These are phyloP conservation scores for Spondyliosoma cantharus DNA, from an alignment of 2,797 vertebrate genomes.

Conservation along the genomic window DNA sequence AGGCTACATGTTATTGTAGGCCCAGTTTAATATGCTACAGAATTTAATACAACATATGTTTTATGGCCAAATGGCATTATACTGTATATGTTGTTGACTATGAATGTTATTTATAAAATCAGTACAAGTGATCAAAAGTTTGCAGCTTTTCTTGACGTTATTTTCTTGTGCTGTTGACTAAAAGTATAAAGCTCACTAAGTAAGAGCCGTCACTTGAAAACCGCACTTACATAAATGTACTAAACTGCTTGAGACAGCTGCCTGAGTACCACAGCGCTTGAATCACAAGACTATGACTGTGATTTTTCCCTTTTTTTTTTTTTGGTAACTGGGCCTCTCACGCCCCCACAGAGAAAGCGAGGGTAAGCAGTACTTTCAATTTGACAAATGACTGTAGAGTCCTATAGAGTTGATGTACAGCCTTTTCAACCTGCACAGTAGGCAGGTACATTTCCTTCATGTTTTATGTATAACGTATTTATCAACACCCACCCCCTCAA, in stretches of 20 bases:
- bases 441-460: slow-evolving; percentile 66
- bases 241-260: background rate
- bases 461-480: slow-evolving; percentile 76
- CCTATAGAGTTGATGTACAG: slow-evolving; percentile 45
- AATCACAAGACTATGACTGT: slow-evolving; percentile 20
- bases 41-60: too few relatives aligned
- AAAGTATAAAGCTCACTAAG: background rate
- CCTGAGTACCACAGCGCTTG: slow-evolving; percentile 1
- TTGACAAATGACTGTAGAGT: slow-evolving; percentile 66
- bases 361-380: slow-evolving; percentile 60
- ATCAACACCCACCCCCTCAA: slow-evolving; percentile 49
- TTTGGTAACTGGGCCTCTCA: slow-evolving; percentile 10
- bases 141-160: too few relatives aligned
- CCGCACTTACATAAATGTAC: background rate
- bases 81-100: background rate
- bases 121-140: background rate
- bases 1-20: too few relatives aligned
- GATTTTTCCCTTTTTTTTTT: background rate
- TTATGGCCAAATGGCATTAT: background rate
- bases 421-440: slow-evolving; percentile 56
- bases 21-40: too few relatives aligned
- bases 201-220: background rate
- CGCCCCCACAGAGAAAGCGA: slow-evolving; percentile 19
- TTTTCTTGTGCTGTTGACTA: background rate
- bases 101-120: background rate